Evolutionary conservation across 2,888 invertebrate species (phyloP).

Genomic region (Dynastes tityus): DNA sequence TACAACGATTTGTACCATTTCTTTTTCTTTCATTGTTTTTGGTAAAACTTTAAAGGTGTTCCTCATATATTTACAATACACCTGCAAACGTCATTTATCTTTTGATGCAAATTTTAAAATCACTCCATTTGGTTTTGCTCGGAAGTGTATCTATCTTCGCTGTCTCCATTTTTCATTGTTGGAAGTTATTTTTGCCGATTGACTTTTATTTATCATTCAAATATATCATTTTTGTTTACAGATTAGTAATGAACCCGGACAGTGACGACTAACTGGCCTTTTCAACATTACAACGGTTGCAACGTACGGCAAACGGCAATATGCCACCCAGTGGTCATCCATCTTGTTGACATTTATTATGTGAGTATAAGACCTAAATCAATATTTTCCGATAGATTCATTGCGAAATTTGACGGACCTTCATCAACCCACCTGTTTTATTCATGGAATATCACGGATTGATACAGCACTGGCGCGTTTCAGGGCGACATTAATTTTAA

Average conservation of each 20-base stretch:
- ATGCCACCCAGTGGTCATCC: constrained; percentile 63
- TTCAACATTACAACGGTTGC: constrained; percentile 47
- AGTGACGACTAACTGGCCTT: constrained; percentile 57
- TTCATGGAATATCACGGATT: constrained; percentile 35
- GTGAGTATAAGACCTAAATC: constrained; percentile 60
- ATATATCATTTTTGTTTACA: constrained; percentile 56
- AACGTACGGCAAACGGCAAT: constrained; percentile 55
- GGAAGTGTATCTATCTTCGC: no score
- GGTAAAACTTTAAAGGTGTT: no score
- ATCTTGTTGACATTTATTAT: constrained; percentile 66
- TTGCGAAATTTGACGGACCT: constrained; percentile 45
- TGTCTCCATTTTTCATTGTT: no score
- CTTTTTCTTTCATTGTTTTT: no score
- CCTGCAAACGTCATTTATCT: not conserved
- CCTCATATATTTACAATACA: no score
- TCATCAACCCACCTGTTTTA: constrained; percentile 25
- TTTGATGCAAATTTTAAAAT: not conserved
- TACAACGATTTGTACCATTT: no score
- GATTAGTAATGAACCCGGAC: constrained; percentile 56
- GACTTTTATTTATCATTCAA: constrained; percentile 11
- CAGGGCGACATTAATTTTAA: constrained; percentile 24
- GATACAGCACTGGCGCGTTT: constrained; percentile 17
- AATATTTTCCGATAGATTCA: constrained; percentile 52
- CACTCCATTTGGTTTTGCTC: not conserved
- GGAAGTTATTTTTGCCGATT: not conserved